These are phyloP conservation scores for Bombus confusus DNA, from an alignment of 1,140 invertebrate species.

Conservation along the genomic window DNA sequence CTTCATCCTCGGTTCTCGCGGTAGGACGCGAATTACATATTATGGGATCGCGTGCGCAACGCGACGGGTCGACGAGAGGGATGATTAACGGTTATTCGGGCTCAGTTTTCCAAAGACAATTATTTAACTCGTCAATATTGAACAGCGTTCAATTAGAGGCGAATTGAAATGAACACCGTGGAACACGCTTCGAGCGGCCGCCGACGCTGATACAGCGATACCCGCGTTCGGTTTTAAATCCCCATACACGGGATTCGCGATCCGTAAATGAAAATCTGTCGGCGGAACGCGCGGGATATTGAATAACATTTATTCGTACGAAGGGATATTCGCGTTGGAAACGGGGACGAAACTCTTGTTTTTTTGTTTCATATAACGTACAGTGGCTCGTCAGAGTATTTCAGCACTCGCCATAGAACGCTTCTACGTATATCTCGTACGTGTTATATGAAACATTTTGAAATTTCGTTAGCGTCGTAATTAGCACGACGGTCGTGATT, in stretches of 20 bases:
- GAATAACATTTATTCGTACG: slow-evolving; percentile 62
- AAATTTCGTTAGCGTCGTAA: background rate
- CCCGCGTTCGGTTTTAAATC: slow-evolving; percentile 58
- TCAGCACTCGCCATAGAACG: background rate
- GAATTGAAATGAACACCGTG: slow-evolving; percentile 66
- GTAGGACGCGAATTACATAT: slow-evolving; percentile 32
- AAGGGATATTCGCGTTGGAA: slow-evolving; percentile 35
- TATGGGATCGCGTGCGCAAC: slow-evolving; percentile 35
- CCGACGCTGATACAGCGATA: slow-evolving; percentile 54
- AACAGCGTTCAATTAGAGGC: slow-evolving; percentile 66
- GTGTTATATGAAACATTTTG: background rate
- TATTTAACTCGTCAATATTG: slow-evolving; percentile 69
- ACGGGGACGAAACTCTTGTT: background rate
- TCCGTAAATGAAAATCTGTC: slow-evolving; percentile 68
- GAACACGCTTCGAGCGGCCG: slow-evolving; percentile 34
- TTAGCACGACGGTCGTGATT: background rate
- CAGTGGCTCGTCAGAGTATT: background rate
- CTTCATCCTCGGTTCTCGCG: background rate
- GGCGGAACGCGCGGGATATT: slow-evolving; percentile 46
- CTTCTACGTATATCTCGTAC: too few relatives aligned
- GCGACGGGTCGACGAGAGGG: background rate
- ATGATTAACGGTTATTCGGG: slow-evolving; percentile 62
- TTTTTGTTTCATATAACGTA: background rate
- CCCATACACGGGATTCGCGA: slow-evolving; percentile 38
- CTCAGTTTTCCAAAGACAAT: slow-evolving; percentile 68